phyloP scores from a whole-genome alignment of 1,140 invertebrate species.

The Meloidogyne floridensis region DNA sequence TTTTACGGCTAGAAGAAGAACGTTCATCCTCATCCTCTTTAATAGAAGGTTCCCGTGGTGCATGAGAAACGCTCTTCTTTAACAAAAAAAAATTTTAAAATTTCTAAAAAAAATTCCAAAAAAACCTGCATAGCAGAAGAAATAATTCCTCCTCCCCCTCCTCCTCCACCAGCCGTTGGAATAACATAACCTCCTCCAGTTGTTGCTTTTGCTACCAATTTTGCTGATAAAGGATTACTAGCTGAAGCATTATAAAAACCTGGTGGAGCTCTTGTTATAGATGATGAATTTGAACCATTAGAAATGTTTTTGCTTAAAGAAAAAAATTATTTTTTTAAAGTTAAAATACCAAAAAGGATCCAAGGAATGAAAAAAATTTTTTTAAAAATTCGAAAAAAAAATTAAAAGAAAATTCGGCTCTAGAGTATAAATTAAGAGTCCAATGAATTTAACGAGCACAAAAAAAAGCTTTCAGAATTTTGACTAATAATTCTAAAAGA shows the following conservation, averaged over 20 bases:
- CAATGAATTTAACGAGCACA: too few species aligned
- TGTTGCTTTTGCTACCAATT: conserved; percentile 48
- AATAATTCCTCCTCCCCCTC: not conserved
- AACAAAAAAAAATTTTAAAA: conserved; percentile 21
- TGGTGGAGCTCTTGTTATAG: conserved; percentile 36
- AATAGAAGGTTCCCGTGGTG: conserved; percentile 62
- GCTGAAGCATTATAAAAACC: conserved; percentile 27
- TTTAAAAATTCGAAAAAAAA: not conserved
- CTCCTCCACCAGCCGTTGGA: not conserved
- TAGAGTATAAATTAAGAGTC: too few species aligned
- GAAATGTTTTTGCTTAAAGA: conserved; percentile 17
- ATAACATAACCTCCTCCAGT: conserved; percentile 7
- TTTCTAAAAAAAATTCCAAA: not conserved
- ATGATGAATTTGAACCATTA: conserved; percentile 37
- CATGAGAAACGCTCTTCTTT: conserved; percentile 61
- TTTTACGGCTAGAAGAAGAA: conserved; percentile 17
- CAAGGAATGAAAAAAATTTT: not conserved
- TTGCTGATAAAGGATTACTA: conserved; percentile 41
- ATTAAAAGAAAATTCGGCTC: too few species aligned
- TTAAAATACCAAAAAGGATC: too few species aligned
- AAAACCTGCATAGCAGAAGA: conserved; percentile 42
- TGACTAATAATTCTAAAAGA: too few species aligned
- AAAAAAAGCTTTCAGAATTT: too few species aligned
- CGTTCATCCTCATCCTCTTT: conserved; percentile 64
- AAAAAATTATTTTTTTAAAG: not conserved